phyloP scores from a whole-genome alignment of 2,113 vertebrate genomes.

The Percopsis transmontana region DNA sequence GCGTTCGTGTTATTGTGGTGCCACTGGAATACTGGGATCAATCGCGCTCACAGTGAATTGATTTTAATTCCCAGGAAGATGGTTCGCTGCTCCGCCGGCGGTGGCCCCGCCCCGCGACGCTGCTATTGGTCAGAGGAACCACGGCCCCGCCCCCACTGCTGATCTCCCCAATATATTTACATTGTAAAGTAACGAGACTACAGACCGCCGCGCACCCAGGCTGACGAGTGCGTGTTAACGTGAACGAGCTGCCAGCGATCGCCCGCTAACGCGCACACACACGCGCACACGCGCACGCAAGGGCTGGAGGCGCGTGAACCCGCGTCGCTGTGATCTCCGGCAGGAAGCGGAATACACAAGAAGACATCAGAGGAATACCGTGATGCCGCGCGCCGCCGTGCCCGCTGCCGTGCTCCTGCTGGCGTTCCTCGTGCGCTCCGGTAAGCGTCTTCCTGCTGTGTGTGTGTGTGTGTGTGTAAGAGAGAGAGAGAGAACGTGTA shows the following conservation, averaged over 20 bases:
- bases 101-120: conserved; percentile 7
- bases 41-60: conserved; percentile 15
- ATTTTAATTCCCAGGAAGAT: conserved; percentile 27
- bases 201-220: conserved; percentile 50
- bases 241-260: conserved; percentile 9
- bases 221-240: conserved; percentile 22
- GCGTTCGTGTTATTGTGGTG: too few species aligned
- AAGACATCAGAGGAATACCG: conserved; percentile 66
- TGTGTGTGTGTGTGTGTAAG: background rate
- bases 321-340: conserved; percentile 12
- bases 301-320: background rate
- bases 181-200: conserved; percentile 68
- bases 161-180: conserved; percentile 63
- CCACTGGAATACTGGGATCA: conserved; percentile 13
- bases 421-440: conserved; percentile 65
- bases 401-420: conserved; percentile 60
- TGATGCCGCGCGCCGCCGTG: conserved; percentile 77
- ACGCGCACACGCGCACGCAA: too few species aligned
- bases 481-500: too few species aligned
- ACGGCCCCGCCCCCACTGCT: conserved; percentile 51
- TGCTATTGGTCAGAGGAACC: conserved; percentile 62
- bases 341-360: conserved; percentile 43
- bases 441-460: conserved; percentile 63
- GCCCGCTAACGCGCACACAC: background rate
- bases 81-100: conserved; percentile 33